Conservation (phyloP, 2,113 vertebrate species). For the Pseudopodoces humilis region DNA sequence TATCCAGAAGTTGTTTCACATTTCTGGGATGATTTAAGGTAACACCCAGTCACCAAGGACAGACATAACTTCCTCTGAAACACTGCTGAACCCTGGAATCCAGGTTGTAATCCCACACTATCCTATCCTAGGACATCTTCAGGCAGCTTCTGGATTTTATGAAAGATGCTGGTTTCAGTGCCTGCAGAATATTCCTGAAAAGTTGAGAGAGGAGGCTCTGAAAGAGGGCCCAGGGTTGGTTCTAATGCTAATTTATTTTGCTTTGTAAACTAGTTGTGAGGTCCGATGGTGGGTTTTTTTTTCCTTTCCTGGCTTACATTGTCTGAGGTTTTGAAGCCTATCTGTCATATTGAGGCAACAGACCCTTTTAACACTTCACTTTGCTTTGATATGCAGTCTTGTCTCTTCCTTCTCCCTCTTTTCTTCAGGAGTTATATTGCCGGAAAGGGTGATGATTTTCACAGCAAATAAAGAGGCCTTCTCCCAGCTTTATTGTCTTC, state of each 20-base stretch:
- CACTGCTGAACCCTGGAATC: not conserved
- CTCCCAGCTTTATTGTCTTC: conserved; percentile 75
- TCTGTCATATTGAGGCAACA: conserved; percentile 85
- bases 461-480: conserved; percentile 83
- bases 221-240: conserved; percentile 22
- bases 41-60: not conserved
- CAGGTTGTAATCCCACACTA: not conserved
- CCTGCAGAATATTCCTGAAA: not conserved
- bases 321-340: conserved; percentile 52
- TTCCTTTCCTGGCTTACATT: conserved; percentile 47
- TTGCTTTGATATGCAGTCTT: conserved; percentile 91
- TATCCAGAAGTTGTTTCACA: not conserved
- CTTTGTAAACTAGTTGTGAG: conserved; percentile 84
- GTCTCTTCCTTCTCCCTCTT: conserved; percentile 79
- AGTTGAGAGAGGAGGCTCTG: not conserved
- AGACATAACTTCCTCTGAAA: not conserved
- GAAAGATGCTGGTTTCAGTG: not conserved
- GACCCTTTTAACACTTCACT: conserved; percentile 82
- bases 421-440: conserved; percentile 85
- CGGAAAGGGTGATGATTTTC: conserved; percentile 86
- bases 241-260: conserved; percentile 85
- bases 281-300: conserved; percentile 25
- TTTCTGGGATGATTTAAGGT: not conserved
- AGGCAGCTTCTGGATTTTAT: not conserved
- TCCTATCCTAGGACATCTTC: not conserved